These are phyloP conservation scores for Silurus asotus DNA, from an alignment of 2,113 vertebrate genomes.

Conservation along the genomic window DNA sequence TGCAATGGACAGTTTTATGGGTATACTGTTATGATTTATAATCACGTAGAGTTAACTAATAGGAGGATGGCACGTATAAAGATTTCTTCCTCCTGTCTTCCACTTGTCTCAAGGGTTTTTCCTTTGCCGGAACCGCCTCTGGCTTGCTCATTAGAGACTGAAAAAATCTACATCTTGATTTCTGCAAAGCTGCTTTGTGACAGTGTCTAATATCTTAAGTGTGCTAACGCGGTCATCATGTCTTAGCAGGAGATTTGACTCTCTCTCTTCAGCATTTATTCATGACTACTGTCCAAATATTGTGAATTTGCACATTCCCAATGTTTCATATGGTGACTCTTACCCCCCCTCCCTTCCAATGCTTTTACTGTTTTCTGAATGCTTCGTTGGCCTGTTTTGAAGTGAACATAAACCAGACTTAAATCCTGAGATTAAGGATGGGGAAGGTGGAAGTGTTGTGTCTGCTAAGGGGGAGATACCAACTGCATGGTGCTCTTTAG, in stretches of 20 bases:
- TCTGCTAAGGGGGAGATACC: constrained; percentile 13
- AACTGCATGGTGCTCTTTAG: constrained; percentile 7
- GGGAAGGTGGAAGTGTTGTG: constrained; percentile 17
- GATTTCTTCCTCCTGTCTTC: background rate
- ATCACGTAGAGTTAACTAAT: background rate
- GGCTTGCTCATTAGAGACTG: constrained; percentile 4
- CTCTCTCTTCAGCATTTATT: background rate
- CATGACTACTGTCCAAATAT: background rate
- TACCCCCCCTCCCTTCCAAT: background rate
- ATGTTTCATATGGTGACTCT: background rate
- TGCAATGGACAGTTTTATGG: background rate
- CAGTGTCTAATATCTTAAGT: background rate
- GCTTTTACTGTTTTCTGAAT: background rate
- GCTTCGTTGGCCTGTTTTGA: constrained; percentile 1
- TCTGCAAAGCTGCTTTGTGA: constrained; percentile 9
- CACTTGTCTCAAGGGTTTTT: background rate
- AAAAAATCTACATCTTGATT: background rate
- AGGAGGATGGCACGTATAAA: too few species aligned
- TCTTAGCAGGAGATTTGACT: background rate
- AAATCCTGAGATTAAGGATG: constrained; percentile 16
- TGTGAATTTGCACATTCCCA: background rate
- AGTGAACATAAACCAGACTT: constrained; percentile 8
- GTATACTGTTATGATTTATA: background rate
- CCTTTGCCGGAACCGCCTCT: background rate
- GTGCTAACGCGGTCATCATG: background rate